Percentiles rank a stretch among this genome's conserved stretches.
Conservation (phyloP, 2,888 invertebrate species). For the Orthosia gracilis region DNA sequence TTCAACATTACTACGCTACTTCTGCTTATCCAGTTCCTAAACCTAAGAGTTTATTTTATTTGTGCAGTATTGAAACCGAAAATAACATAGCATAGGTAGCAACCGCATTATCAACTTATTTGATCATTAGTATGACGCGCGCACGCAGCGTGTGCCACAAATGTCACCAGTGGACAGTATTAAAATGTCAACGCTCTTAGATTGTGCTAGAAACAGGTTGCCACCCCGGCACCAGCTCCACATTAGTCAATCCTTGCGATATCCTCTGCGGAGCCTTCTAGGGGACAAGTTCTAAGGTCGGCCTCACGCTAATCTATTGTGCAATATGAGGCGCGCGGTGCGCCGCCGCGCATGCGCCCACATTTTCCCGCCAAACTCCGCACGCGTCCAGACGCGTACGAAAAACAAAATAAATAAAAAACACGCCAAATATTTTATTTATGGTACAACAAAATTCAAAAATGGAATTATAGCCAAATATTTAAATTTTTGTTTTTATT, state of each 20-base stretch:
- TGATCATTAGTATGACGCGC: conserved; percentile 23
- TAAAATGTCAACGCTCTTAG: conserved; percentile 33
- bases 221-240: conserved; percentile 36
- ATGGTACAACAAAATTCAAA: conserved; percentile 47
- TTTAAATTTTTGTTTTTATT: conserved; percentile 12
- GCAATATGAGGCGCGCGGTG: conserved; percentile 84
- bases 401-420: conserved; percentile 67
- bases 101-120: conserved; percentile 19
- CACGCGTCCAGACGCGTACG: conserved; percentile 78
- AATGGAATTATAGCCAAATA: conserved; percentile 44
- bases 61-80: conserved; percentile 6
- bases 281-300: conserved; percentile 76
- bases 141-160: conserved; percentile 11
- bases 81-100: conserved; percentile 9
- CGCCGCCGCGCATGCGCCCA: conserved; percentile 81
- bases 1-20: neutral
- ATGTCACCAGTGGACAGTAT: conserved; percentile 7
- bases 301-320: conserved; percentile 78
- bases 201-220: conserved; percentile 50
- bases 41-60: conserved; percentile 1
- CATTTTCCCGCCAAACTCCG: conserved; percentile 88
- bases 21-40: neutral
- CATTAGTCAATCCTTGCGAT: conserved; percentile 51
- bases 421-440: conserved; percentile 48
- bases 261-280: conserved; percentile 62